Evolutionary conservation across 2,797 vertebrate genomes (phyloP), one percentile per base, ranked within the genome.

Genomic region (Galaxias olidus): DNA sequence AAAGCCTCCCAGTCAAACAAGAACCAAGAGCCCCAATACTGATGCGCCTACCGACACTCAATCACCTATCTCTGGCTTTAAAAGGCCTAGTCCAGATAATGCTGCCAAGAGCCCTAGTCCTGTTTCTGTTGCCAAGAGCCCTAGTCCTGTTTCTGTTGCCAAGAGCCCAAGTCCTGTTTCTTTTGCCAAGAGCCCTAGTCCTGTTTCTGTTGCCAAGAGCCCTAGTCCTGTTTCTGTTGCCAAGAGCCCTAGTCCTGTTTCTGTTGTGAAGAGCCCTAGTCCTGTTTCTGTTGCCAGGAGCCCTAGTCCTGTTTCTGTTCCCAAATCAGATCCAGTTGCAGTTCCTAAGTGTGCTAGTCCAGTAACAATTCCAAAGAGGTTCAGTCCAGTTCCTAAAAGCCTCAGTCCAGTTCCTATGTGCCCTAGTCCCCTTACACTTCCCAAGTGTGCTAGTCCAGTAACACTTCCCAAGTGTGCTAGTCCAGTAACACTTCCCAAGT

Each of bases 171-270:
- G 66, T 13, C 71, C 71, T 43, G 7, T 55, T 44, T 52, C 65
- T 42, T 45, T 19, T 18, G 43, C 49, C 15, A 56, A 63, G 10
- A 42, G 17, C 69, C 8, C 64, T 18, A 64, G 51, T 65, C 18
- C 65, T 20, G 45, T 52, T 48, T 17, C 52, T 8, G 17, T 59
- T 9, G 19, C 30, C 14, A 67, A 67, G 43, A 13, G 10, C 17
- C 59, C 63, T 42, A 76, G 68, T 73, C 73, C 83, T 59, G 15
- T 78, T 43, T 60, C 55, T 43, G 52, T 67, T 45, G 61, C 56
- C 11, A 72, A 72, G 71, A 77, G 56, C 19, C 15, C n/a, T 4
- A 81, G 75, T 72, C 78, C 78, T 8, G 46, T 50, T 71, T 14
- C 59, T 12, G 64, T 42, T 65, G 8, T 74, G 19, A 74, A 78